A percentile compares a stretch with the other conserved stretches of the same genome.
These are phyloP conservation scores for Astatotilapia flaviijosephi DNA, from an alignment of 2,113 vertebrate species.

Conservation along the genomic window DNA sequence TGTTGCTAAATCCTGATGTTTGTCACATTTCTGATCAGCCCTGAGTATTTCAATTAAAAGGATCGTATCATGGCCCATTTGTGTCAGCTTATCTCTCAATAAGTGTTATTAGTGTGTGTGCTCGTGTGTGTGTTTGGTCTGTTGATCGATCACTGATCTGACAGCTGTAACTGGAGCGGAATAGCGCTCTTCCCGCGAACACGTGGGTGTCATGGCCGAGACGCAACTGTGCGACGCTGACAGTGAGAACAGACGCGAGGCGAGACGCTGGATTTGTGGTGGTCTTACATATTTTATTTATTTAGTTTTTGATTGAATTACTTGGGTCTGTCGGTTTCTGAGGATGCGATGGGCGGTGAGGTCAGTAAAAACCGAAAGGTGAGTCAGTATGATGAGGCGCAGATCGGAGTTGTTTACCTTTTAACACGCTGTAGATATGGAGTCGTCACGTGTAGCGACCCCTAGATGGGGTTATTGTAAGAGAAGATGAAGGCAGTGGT, in stretches of 20 bases:
- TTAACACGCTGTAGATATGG: not conserved
- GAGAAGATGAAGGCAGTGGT: not conserved
- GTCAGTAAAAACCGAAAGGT: constrained; percentile 25
- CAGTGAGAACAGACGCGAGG: not conserved
- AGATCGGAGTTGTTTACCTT: not conserved
- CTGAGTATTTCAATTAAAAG: not conserved
- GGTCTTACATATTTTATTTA: not conserved
- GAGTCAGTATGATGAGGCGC: not conserved
- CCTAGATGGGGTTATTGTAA: not conserved
- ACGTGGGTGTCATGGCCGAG: not conserved
- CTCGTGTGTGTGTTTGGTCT: not conserved
- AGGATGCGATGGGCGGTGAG: constrained; percentile 42
- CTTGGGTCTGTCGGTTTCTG: not conserved
- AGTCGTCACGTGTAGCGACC: not conserved
- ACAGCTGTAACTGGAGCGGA: constrained; percentile 49
- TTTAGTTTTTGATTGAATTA: not conserved
- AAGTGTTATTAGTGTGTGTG: constrained; percentile 10
- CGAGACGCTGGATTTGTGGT: not conserved
- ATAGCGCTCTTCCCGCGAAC: not conserved
- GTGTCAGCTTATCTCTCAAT: constrained; percentile 48
- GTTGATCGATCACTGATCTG: constrained; percentile 20
- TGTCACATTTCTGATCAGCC: constrained; percentile 16
- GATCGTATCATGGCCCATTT: not conserved
- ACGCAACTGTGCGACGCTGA: not conserved
- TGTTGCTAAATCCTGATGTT: constrained; percentile 8